Base-by-base conservation (phyloP, 2,888 invertebrate genomes). In the Drosophila mettleri region DNA sequence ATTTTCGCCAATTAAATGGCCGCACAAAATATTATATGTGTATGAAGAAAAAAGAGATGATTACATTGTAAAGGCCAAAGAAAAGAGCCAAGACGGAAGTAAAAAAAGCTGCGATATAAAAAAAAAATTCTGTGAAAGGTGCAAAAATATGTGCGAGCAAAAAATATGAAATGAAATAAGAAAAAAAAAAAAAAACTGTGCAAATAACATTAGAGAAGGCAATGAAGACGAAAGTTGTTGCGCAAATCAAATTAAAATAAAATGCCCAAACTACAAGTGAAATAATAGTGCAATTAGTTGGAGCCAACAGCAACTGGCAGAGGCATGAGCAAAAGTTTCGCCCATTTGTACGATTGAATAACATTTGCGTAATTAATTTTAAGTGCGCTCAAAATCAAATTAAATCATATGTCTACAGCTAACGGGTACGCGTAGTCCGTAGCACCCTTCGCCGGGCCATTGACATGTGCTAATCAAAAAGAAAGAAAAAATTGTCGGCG, bases 151-250 rank as follows among this genome's bases (percentile, higher is more conserved):
- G 69, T 57, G 69, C 62, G 57, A 39, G 49, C 16, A 46, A 45
- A 46, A 45, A 48, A 31, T 48, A 48, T 31, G 57, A 72, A 49
- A 14, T 14, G 0, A 16, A 24, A 16, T 2, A 24, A 14, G 2
- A 6, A 14, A 9, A 20, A 20, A 63, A 72, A 78, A 78, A 69
- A 27, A 18, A 41, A 22, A 1, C 49, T 22, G 69, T 69, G 65
- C 73, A 80, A 78, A 78, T 58, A 78, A 45, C 60, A 75, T 60
- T 39, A 29, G 52, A 49, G 48, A 58, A 54, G 55, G 69, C 69
- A 78, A 86, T 78, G 89, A 88, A 85, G 89, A 86, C 77, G 89
- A 85, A 85, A 85, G 89, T 86, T 77, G 85, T 87, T 85, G 85
- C 79, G 77, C 77, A 86, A 86, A 84, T 76, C 61, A 74, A 87